Evolutionary conservation across 2,113 vertebrate genomes (phyloP).

Genomic region (Alectura lathami): DNA sequence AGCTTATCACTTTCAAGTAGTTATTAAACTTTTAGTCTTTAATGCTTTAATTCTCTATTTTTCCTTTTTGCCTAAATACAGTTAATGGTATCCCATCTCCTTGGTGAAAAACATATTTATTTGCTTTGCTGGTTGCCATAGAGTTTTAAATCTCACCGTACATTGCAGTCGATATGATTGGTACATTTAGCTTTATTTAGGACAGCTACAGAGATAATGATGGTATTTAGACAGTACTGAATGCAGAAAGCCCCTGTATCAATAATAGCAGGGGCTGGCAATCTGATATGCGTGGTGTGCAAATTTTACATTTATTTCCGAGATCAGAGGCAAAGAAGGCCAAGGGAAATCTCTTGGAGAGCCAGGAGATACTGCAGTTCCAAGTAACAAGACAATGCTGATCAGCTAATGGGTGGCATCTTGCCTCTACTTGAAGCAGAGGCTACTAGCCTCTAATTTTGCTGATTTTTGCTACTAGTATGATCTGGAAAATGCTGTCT

Average conservation of each 20-base stretch:
- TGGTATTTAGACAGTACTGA: neutral
- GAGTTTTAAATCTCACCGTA: neutral
- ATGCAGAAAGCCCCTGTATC: neutral
- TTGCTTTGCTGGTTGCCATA: neutral
- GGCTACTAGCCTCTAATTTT: neutral
- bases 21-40: neutral
- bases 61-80: neutral
- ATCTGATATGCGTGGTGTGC: neutral
- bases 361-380: neutral
- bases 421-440: neutral
- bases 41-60: neutral
- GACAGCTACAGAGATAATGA: conserved; percentile 9
- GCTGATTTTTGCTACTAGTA: neutral
- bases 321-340: neutral
- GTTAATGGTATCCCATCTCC: neutral
- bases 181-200: conserved; percentile 20
- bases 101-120: neutral
- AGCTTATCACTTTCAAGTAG: neutral
- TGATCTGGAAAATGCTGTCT: neutral
- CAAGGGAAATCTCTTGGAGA: neutral
- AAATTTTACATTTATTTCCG: neutral
- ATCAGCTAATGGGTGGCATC: neutral
- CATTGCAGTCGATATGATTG: neutral
- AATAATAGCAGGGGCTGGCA: neutral
- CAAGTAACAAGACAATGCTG: neutral